A percentile compares a stretch with the other conserved stretches of the same genome.
Evolutionary conservation across 2,888 invertebrate species (phyloP).

Genomic region (Polyommatus icarus): DNA sequence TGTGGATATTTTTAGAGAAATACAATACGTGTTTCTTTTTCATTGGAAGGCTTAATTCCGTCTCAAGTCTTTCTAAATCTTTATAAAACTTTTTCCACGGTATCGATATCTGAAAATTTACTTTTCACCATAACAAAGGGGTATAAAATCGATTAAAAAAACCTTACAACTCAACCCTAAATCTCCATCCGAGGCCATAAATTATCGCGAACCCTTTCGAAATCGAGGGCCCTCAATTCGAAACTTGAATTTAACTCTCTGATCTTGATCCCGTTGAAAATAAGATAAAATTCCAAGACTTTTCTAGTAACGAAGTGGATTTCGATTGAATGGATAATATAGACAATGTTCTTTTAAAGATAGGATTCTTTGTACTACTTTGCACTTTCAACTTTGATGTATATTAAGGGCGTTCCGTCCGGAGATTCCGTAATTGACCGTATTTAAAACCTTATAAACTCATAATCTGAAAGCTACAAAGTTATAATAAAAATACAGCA

Average conservation of each 20-base stretch:
- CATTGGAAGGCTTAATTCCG: too few relatives aligned
- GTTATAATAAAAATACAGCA: too few relatives aligned
- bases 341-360: slow-evolving; percentile 25
- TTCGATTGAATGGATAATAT: slow-evolving; percentile 18
- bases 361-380: not conserved
- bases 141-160: slow-evolving; percentile 12
- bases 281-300: slow-evolving; percentile 27
- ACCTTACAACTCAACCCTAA: slow-evolving; percentile 25
- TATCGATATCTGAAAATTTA: not conserved
- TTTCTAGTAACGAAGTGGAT: slow-evolving; percentile 28
- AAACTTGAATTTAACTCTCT: slow-evolving; percentile 34
- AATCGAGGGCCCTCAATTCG: slow-evolving; percentile 28
- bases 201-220: slow-evolving; percentile 31
- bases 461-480: too few relatives aligned
- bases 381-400: not conserved
- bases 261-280: slow-evolving; percentile 32
- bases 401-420: too few relatives aligned
- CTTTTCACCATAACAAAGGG: not conserved
- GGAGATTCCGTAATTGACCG: too few relatives aligned
- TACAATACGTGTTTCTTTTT: too few relatives aligned
- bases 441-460: too few relatives aligned
- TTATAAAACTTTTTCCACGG: not conserved
- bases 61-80: too few relatives aligned
- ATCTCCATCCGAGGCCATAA: slow-evolving; percentile 32
- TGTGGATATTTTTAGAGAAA: too few relatives aligned